Evolutionary conservation across 1,140 invertebrate genomes (phyloP), one percentile per base, ranked within the genome.

Genomic region (Liolophura sinensis): DNA sequence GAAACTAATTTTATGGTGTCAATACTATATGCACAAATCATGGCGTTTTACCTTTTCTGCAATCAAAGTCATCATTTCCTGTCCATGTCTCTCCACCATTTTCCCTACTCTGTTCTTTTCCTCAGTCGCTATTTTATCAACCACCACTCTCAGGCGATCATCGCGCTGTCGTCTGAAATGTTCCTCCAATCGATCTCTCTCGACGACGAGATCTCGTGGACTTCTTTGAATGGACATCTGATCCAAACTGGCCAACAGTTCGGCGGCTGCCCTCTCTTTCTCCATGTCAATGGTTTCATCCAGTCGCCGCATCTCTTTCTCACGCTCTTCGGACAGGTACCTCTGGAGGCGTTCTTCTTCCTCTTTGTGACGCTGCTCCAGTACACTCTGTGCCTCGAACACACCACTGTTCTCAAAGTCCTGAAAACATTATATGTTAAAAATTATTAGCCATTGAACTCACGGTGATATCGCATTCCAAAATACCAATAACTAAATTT

Each of bases 31-130:
- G 31, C 9, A 9, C 31, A 40, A 40, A 40, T 40, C 3, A 9
- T 40, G 3, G 3, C 3, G 1, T 20, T 60, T 47, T 56, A 78
- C 78, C 73, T 82, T 82, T 65, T 82, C 76, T 15, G 78, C 74
- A 40, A 82, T 80, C 18, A 82, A 68, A 46, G 72, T 59, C 62
- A 82, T 61, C 77, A 80, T 80, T 71, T 82, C 80, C 24, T 73
- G 73, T 49, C 78, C 76, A 55, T 82, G 80, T 31, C 78, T 69
- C 50, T 82, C 80, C 40, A 80, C 57, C 80, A 82, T 82, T 59
- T 76, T 75, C 5, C 76, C 70, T 60, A 65, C 73, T 57, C 80
- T 64, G 1, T 73, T 71, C 62, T 80, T 80, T 50, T 82, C 80
- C 55, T 82, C 78, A 15, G 73, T 64, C 4, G 73, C 72, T 52